phyloP scores from a whole-genome alignment of 2,797 vertebrate species.

The Acanthopagrus latus region DNA sequence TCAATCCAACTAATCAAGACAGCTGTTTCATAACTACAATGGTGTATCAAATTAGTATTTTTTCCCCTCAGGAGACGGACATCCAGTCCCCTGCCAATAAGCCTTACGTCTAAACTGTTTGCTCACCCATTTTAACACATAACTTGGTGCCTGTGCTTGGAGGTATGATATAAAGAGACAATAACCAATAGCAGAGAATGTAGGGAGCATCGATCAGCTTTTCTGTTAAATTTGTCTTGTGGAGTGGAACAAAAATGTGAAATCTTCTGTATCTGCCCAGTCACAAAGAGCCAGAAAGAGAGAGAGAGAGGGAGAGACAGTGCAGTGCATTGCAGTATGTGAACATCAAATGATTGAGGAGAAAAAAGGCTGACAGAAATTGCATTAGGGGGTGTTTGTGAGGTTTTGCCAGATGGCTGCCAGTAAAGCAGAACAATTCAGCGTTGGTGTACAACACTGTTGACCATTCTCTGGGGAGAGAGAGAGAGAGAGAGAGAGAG shows the following conservation, averaged over 20 bases:
- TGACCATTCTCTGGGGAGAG: slow-evolving; percentile 55
- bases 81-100: too few species aligned
- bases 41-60: too few species aligned
- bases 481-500: not conserved
- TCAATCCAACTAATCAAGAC: too few species aligned
- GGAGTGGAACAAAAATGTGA: not conserved
- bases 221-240: not conserved
- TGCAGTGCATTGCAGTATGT: slow-evolving; percentile 35
- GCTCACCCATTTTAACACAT: too few species aligned
- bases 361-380: slow-evolving; percentile 65
- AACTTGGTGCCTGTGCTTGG: too few species aligned
- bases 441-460: slow-evolving; percentile 57
- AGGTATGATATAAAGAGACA: slow-evolving; percentile 26
- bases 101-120: too few species aligned
- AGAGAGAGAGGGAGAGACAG: slow-evolving; percentile 29
- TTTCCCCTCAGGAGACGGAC: too few species aligned
- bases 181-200: slow-evolving; percentile 24
- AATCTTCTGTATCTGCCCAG: slow-evolving; percentile 11
- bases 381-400: slow-evolving; percentile 73
- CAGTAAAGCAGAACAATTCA: slow-evolving; percentile 72
- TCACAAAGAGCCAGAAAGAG: slow-evolving; percentile 10
- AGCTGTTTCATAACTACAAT: too few species aligned
- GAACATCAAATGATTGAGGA: slow-evolving; percentile 68
- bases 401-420: slow-evolving; percentile 79
- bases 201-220: not conserved